phyloP scores from a whole-genome alignment of 2,113 vertebrate genomes.

The Neotoma lepida region DNA sequence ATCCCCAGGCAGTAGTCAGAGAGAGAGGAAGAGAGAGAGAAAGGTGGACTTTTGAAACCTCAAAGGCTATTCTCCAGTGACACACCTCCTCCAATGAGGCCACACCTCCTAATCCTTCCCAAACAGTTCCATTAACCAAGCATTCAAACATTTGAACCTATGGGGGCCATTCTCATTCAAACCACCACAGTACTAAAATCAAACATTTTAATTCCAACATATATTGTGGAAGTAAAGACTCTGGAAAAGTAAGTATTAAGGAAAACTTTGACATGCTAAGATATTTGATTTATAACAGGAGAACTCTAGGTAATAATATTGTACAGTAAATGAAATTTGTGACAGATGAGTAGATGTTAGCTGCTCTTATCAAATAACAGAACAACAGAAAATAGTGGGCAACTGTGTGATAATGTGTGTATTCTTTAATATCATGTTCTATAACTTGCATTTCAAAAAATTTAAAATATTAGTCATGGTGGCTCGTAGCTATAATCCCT shows the following conservation, averaged over 20 bases:
- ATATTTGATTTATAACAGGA: not conserved
- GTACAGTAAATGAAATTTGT: not conserved
- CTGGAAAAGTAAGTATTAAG: not conserved
- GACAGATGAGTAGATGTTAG: not conserved
- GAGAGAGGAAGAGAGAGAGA: too few species aligned
- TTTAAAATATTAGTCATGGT: not conserved
- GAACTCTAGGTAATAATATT: not conserved
- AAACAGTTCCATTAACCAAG: not conserved
- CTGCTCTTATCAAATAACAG: not conserved
- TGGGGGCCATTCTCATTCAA: not conserved
- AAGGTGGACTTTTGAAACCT: not conserved
- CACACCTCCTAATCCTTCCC: not conserved
- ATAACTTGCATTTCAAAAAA: too few species aligned
- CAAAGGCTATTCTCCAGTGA: not conserved
- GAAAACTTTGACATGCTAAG: not conserved
- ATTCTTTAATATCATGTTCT: not conserved
- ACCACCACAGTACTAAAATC: not conserved
- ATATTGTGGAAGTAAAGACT: not conserved
- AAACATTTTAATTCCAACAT: not conserved
- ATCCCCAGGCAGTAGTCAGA: not conserved
- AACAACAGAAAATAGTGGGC: not conserved
- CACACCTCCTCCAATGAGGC: not conserved
- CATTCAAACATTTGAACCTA: not conserved
- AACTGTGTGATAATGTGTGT: not conserved
- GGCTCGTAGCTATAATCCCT: not conserved